Evolutionary conservation across 2,888 invertebrate genomes (phyloP), one percentile per base, ranked within the genome.

Genomic region (Heliconius aoede): DNA sequence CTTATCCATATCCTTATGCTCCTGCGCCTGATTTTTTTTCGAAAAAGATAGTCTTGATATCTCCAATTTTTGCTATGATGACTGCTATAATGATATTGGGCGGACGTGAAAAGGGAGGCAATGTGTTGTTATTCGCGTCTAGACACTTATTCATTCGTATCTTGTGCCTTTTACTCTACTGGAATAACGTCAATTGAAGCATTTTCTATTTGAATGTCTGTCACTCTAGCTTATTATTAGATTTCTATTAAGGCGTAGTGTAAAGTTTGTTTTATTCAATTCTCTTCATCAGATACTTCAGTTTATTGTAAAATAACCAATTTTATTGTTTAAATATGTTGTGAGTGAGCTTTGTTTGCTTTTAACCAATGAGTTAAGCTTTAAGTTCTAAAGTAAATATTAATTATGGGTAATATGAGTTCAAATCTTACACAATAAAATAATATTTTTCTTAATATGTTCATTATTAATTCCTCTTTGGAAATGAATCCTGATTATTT

Each of bases 11-110:
- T n/a, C n/a, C n/a, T n/a, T n/a, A n/a, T n/a, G n/a, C n/a, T n/a
- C n/a, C n/a, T n/a, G n/a, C n/a, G n/a, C n/a, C n/a, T n/a, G 36
- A 13, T 3, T 36, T 13, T 36, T 36, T 13, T 36, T 11, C 9
- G 1, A 32, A 32, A 32, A 32, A 32, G 32, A 32, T 32, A 9
- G 36, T 13, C 13, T 13, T 13, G 4, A 46, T 21, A 46, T 91
- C 89, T 85, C 87, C 89, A 88, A 92, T 91, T 90, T 88, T 85
- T 87, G 88, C 72, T 90, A 87, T 90, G 91, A 93, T 91, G 89
- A 88, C 87, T 86, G 82, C 84, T 85, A 83, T 92, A 90, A 91
- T 89, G 88, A 88, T 88, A 91, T 90, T 87, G 88, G 87, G 82
- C 60, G 76, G 76, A 81, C 79, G 83, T 81, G 79, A 67, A 65